A percentile compares a stretch with the other conserved stretches of the same genome.
Evolutionary conservation across 2,113 vertebrate species (phyloP).

Genomic region (Nanger granti): DNA sequence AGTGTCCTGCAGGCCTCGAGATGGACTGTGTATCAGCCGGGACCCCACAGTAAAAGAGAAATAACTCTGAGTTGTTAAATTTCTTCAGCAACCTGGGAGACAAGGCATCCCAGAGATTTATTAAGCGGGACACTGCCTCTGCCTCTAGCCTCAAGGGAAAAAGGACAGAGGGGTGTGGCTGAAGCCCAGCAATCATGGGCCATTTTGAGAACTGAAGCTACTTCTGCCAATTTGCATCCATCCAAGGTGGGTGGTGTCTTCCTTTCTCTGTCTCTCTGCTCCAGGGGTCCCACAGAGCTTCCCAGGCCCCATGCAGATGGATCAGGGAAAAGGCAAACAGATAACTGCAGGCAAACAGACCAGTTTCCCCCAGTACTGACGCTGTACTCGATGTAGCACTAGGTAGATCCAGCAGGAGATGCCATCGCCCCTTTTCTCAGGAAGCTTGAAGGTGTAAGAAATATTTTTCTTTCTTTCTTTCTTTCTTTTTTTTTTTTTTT

Average conservation of each 20-base stretch:
- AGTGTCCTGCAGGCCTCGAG: background rate
- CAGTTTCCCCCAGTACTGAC: background rate
- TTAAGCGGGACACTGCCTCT: background rate
- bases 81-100: background rate
- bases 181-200: background rate
- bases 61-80: background rate
- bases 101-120: background rate
- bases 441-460: background rate
- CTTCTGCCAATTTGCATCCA: background rate
- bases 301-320: background rate
- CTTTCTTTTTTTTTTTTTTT: background rate
- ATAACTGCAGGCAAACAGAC: background rate
- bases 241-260: background rate
- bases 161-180: background rate
- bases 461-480: background rate
- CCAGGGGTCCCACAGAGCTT: background rate
- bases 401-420: background rate
- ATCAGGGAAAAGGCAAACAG: background rate
- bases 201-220: background rate
- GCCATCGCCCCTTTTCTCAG: fast-evolving
- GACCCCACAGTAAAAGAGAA: background rate
- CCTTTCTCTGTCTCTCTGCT: background rate
- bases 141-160: background rate
- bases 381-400: background rate
- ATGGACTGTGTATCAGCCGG: fast-evolving